Evolutionary conservation across 1,140 invertebrate genomes (phyloP).

Genomic region (Microvelia longipes): DNA sequence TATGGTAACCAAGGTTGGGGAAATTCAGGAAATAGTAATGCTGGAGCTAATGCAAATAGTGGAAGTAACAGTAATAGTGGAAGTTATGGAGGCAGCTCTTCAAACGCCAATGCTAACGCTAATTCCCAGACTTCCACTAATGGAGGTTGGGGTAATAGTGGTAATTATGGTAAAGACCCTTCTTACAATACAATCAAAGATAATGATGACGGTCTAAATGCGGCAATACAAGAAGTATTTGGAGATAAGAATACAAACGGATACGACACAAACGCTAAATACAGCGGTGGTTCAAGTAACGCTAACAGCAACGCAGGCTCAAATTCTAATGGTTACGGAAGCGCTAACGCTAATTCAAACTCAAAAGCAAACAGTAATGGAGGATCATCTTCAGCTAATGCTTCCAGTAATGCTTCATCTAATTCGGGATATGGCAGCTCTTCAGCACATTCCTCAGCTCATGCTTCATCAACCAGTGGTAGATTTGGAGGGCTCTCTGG

Average conservation of each 20-base stretch:
- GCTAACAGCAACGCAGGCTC: not conserved
- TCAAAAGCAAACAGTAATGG: not conserved
- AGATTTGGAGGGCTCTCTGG: too few species aligned
- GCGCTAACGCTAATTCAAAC: not conserved
- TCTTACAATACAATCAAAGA: not conserved
- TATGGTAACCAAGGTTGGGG: too few species aligned
- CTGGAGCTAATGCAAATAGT: not conserved
- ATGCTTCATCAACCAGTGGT: not conserved
- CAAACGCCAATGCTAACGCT: not conserved
- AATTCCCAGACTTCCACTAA: not conserved
- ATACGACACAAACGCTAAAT: too few species aligned
- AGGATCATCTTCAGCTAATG: not conserved
- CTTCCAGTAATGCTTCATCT: not conserved
- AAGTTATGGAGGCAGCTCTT: not conserved
- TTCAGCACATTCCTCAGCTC: not conserved
- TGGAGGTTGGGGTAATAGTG: not conserved
- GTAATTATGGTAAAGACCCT: not conserved
- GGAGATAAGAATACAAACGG: not conserved
- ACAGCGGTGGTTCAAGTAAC: not conserved
- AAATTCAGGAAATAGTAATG: too few species aligned
- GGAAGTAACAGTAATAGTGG: not conserved
- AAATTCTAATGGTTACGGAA: not conserved
- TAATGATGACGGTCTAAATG: not conserved
- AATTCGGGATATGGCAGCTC: not conserved
- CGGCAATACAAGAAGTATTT: not conserved